Percentiles rank a stretch among this genome's conserved stretches.
phyloP scores from a whole-genome alignment of 2,113 vertebrate genomes.

The Chaetodon trifascialis region DNA sequence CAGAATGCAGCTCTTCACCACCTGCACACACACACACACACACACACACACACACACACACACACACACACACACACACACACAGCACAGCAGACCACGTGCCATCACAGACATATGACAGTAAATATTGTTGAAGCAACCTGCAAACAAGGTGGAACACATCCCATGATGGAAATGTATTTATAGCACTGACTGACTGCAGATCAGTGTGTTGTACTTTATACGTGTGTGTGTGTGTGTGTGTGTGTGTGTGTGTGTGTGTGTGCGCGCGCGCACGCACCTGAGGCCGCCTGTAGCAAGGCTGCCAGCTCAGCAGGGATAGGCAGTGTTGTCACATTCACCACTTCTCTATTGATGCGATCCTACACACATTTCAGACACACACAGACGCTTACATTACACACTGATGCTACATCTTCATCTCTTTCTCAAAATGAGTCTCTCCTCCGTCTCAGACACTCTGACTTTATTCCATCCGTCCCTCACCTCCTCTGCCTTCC shows the following conservation, averaged over 20 bases:
- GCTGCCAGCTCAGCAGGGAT: constrained; percentile 91
- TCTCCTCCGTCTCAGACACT: background rate
- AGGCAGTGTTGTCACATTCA: constrained; percentile 92
- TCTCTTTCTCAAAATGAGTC: background rate
- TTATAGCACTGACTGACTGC: constrained; percentile 12
- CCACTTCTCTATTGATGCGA: constrained; percentile 91
- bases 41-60: constrained; percentile 54
- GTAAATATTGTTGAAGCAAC: constrained; percentile 34
- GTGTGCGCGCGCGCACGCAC: constrained; percentile 67
- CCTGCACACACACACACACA: constrained; percentile 59
- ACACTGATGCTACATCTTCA: constrained; percentile 12
- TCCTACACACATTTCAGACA: constrained; percentile 82
- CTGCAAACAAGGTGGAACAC: constrained; percentile 31
- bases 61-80: constrained; percentile 27
- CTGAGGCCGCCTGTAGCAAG: constrained; percentile 87
- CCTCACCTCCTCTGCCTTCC: constrained; percentile 85
- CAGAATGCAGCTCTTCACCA: constrained; percentile 81
- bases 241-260: constrained; percentile 22
- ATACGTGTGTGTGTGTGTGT: background rate
- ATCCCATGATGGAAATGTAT: constrained; percentile 26
- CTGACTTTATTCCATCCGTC: constrained; percentile 70
- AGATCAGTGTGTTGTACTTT: constrained; percentile 7
- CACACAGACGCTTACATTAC: background rate
- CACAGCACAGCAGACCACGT: constrained; percentile 11
- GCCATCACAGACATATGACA: constrained; percentile 29